A percentile compares a stretch with the other conserved stretches of the same genome.
phyloP scores from a whole-genome alignment of 2,888 invertebrate genomes.

The Tachystola acroxantha region DNA sequence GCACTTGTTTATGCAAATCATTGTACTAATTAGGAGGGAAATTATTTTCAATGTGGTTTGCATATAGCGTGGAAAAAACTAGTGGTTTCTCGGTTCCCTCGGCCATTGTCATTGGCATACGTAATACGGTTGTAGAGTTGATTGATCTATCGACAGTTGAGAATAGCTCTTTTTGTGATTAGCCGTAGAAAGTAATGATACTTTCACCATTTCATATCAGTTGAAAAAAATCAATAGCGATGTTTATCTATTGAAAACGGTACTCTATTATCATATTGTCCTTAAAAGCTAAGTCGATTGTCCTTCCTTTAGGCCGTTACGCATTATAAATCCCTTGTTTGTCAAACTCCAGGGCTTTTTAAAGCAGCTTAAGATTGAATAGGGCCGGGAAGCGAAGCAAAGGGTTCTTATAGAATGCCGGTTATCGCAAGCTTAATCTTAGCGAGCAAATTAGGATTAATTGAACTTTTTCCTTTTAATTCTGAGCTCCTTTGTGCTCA shows the following conservation, averaged over 20 bases:
- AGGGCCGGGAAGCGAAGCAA: constrained; percentile 61
- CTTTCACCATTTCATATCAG: constrained; percentile 19
- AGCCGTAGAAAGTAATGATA: constrained; percentile 19
- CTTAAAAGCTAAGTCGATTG: constrained; percentile 43
- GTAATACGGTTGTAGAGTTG: constrained; percentile 38
- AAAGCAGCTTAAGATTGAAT: constrained; percentile 68
- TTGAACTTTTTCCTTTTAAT: constrained; percentile 72
- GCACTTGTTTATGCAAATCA: constrained; percentile 68
- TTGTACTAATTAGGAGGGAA: constrained; percentile 68
- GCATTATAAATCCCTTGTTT: constrained; percentile 70
- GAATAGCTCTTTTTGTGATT: constrained; percentile 10
- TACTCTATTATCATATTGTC: constrained; percentile 12
- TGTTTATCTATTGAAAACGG: constrained; percentile 19
- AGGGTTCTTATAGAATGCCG: constrained; percentile 67
- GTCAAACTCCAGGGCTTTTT: constrained; percentile 62
- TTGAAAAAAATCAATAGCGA: constrained; percentile 17
- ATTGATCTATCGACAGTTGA: constrained; percentile 43
- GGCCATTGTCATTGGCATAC: constrained; percentile 52
- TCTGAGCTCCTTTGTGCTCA: constrained; percentile 57
- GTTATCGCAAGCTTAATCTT: constrained; percentile 72
- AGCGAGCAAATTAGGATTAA: constrained; percentile 75
- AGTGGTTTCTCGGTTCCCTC: constrained; percentile 33
- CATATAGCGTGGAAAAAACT: constrained; percentile 48
- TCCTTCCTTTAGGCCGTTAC: constrained; percentile 59
- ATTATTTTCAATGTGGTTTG: constrained; percentile 63